phyloP scores from a whole-genome alignment of 2,888 invertebrate genomes.

The Minunthozetes semirufus region DNA sequence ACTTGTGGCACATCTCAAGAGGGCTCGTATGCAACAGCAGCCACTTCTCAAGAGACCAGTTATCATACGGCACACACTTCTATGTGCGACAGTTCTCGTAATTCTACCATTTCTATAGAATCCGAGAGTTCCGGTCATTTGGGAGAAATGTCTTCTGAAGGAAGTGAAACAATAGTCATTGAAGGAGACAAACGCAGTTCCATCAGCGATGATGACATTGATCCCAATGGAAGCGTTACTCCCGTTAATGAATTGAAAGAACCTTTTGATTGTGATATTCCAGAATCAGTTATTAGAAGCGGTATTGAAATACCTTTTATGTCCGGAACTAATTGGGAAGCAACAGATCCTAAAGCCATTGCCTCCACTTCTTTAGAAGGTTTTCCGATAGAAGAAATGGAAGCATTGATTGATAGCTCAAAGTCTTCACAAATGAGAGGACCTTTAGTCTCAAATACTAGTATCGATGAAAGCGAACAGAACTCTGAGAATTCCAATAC shows the following conservation, averaged over 20 bases:
- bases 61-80: constrained; percentile 78
- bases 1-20: constrained; percentile 71
- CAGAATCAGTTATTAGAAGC: constrained; percentile 43
- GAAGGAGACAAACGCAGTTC: background rate
- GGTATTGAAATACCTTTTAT: constrained; percentile 41
- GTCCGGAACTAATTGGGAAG: constrained; percentile 38
- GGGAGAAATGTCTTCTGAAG: constrained; percentile 76
- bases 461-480: constrained; percentile 41
- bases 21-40: constrained; percentile 54
- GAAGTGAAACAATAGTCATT: constrained; percentile 85
- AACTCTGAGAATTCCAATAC: constrained; percentile 43
- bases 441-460: background rate
- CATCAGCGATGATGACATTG: constrained; percentile 15
- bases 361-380: constrained; percentile 34
- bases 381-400: background rate
- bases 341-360: constrained; percentile 34
- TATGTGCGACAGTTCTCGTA: constrained; percentile 63
- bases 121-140: constrained; percentile 82
- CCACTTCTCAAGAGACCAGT: constrained; percentile 64
- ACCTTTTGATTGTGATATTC: constrained; percentile 47
- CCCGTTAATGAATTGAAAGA: constrained; percentile 45
- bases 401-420: background rate
- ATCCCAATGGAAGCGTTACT: constrained; percentile 11
- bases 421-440: background rate
- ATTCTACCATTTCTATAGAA: constrained; percentile 81